Conservation (phyloP, 1,140 invertebrate genomes). For the Lerema accius region DNA sequence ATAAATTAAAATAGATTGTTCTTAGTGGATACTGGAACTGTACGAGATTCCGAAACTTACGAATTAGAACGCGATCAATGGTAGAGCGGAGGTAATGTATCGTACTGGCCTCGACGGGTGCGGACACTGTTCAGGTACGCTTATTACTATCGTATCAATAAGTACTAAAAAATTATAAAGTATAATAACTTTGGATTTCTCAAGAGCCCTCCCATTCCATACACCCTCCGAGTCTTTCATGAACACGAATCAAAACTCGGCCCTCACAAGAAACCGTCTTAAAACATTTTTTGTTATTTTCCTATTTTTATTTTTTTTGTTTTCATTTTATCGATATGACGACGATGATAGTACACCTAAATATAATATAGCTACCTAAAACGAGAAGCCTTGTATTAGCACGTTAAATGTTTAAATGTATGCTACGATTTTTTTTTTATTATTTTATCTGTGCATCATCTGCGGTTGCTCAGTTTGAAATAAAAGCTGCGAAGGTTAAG, state of each 20-base stretch:
- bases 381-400: conserved; percentile 34
- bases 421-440: conserved; percentile 53
- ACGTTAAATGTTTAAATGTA: conserved; percentile 35
- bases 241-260: background rate
- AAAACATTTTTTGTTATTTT: conserved; percentile 63
- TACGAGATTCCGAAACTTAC: conserved; percentile 22
- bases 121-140: conserved; percentile 18
- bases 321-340: conserved; percentile 59
- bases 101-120: conserved; percentile 39
- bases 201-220: background rate
- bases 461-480: conserved; percentile 54
- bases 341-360: conserved; percentile 47
- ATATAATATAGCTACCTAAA: conserved; percentile 37
- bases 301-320: conserved; percentile 70
- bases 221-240: background rate
- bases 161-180: conserved; percentile 47
- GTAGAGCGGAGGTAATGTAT: conserved; percentile 17
- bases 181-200: conserved; percentile 25
- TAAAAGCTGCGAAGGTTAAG: conserved; percentile 51
- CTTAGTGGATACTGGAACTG: conserved; percentile 21
- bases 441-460: conserved; percentile 56
- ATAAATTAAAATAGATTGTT: conserved; percentile 17
- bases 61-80: conserved; percentile 10
- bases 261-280: conserved; percentile 54
- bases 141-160: conserved; percentile 39